These are phyloP conservation scores for Pelobates cultripes DNA, from an alignment of 2,797 vertebrate species.

Conservation along the genomic window DNA sequence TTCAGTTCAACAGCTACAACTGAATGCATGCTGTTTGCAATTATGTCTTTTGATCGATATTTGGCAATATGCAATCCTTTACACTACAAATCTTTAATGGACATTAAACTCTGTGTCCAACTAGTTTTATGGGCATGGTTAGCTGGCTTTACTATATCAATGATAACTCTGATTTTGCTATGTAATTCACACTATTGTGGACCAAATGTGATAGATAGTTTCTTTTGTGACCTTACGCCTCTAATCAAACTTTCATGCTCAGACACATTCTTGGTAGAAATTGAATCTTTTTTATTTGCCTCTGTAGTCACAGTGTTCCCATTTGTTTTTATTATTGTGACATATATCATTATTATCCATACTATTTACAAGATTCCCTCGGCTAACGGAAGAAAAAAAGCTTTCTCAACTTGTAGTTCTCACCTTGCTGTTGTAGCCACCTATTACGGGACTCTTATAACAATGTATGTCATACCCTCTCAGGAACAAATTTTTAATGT, in stretches of 20 bases:
- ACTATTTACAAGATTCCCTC: conserved; percentile 49
- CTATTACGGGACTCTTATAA: conserved; percentile 56
- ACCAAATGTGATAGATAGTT: conserved; percentile 44
- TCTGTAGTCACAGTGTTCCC: conserved; percentile 34
- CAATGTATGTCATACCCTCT: conserved; percentile 48
- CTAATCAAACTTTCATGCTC: conserved; percentile 47
- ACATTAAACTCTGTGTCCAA: neutral
- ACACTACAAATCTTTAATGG: conserved; percentile 34
- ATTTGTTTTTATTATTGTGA: conserved; percentile 37
- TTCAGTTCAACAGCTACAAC: conserved; percentile 41
- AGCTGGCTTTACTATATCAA: conserved; percentile 31
- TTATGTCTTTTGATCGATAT: conserved; percentile 53
- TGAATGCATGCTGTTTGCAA: conserved; percentile 43
- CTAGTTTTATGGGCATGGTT: conserved; percentile 28
- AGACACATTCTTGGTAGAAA: conserved; percentile 30
- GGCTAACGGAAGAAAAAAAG: conserved; percentile 40
- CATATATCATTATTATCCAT: conserved; percentile 37
- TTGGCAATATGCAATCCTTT: conserved; percentile 46
- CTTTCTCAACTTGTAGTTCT: conserved; percentile 56
- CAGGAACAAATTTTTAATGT: conserved; percentile 38
- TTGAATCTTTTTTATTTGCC: conserved; percentile 40
- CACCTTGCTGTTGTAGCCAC: conserved; percentile 49
- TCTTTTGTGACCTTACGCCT: conserved; percentile 51
- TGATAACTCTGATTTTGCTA: conserved; percentile 39
- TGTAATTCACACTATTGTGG: conserved; percentile 37